A percentile compares a stretch with the other conserved stretches of the same genome.
phyloP scores from a whole-genome alignment of 2,113 vertebrate species.

The Bungarus multicinctus region DNA sequence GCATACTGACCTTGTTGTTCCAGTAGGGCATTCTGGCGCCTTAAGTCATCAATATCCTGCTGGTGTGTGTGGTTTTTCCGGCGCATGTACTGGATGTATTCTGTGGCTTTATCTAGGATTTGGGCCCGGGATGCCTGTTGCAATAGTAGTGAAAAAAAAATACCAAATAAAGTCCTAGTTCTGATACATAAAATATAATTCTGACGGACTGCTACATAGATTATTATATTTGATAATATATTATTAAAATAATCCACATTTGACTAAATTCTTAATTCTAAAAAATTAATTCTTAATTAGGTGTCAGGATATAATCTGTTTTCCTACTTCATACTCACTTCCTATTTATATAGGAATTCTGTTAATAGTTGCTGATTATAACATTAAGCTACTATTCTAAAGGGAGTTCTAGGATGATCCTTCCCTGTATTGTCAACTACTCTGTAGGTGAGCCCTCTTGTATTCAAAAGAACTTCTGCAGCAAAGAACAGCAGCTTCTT shows the following conservation, averaged over 20 bases:
- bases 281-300: neutral
- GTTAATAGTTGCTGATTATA: neutral
- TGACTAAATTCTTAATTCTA: neutral
- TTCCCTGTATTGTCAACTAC: neutral
- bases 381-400: neutral
- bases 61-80: constrained; percentile 98
- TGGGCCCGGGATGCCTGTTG: constrained; percentile 96
- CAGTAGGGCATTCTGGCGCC: constrained; percentile 90
- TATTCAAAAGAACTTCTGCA: neutral
- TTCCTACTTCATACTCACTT: neutral
- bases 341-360: neutral
- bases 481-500: neutral
- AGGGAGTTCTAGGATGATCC: neutral
- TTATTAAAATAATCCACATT: neutral
- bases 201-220: neutral
- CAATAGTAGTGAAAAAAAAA: constrained; percentile 69
- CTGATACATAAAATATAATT: neutral
- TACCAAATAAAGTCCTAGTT: constrained; percentile 72
- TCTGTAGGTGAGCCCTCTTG: neutral
- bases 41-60: constrained; percentile 96
- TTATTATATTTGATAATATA: neutral
- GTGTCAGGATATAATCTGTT: neutral
- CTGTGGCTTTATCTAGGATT: constrained; percentile 98
- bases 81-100: constrained; percentile 98
- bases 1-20: constrained; percentile 87